Percentiles rank a stretch among this genome's conserved stretches.
Conservation (phyloP, 2,888 invertebrate genomes). For the Melangyna quadrimaculata region DNA sequence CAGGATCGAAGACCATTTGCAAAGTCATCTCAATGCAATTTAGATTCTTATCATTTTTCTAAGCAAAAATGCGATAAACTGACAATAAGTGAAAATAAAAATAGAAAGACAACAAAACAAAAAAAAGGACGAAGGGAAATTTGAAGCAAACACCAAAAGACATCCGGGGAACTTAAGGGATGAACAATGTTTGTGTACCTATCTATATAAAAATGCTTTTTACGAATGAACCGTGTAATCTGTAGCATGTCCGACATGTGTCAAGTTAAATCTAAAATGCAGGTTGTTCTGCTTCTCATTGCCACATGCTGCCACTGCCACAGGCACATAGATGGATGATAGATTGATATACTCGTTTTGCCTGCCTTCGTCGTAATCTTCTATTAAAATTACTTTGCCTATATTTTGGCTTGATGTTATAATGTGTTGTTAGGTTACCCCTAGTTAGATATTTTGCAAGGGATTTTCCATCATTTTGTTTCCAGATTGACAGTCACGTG, state of each 20-base stretch:
- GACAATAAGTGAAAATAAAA: neutral
- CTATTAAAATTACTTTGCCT: neutral
- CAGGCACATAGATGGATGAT: no score
- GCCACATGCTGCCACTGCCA: neutral
- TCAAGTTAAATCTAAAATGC: conserved; percentile 23
- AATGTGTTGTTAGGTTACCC: neutral
- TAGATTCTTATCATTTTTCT: conserved; percentile 1
- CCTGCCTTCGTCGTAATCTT: neutral
- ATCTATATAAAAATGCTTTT: neutral
- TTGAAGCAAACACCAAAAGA: neutral
- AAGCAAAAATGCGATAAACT: neutral
- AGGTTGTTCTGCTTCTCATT: conserved; percentile 3
- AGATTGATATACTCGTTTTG: neutral
- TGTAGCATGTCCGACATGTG: conserved; percentile 56
- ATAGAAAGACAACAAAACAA: neutral
- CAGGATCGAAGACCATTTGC: neutral
- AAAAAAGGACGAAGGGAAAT: neutral
- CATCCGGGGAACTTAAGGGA: conserved; percentile 29
- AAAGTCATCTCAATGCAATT: conserved; percentile 9
- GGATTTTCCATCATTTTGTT: conserved; percentile 53
- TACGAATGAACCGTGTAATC: conserved; percentile 30
- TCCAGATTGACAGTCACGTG: conserved; percentile 35
- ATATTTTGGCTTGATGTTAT: neutral
- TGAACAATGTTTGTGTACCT: conserved; percentile 11
- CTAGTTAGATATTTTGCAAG: neutral